phyloP scores from a whole-genome alignment of 23 tunicate genomes.

The Diplosoma virens region DNA sequence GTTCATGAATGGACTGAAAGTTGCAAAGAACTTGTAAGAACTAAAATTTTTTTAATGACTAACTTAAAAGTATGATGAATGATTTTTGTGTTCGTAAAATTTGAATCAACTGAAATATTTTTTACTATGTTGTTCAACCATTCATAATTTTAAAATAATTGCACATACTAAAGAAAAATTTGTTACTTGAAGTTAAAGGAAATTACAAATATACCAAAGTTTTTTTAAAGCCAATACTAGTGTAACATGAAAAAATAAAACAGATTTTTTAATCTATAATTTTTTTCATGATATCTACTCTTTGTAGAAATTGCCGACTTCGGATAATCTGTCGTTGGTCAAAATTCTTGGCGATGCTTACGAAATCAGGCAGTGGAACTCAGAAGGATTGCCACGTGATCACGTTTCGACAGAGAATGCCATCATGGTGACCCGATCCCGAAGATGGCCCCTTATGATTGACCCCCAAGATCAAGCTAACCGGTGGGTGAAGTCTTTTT shows the following conservation, averaged over 20 bases:
- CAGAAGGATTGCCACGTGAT: conserved; percentile 93
- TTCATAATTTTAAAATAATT: too few relatives aligned
- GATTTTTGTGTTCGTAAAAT: too few relatives aligned
- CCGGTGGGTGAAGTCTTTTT: conserved; percentile 40
- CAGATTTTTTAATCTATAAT: too few relatives aligned
- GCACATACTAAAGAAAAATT: too few relatives aligned
- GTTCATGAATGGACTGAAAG: conserved; percentile 82
- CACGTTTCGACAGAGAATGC: conserved; percentile 96
- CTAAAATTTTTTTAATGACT: background rate
- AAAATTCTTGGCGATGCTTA: conserved; percentile 91
- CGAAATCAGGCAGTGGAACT: conserved; percentile 97
- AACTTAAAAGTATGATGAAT: too few relatives aligned
- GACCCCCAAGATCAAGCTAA: conserved; percentile 99
- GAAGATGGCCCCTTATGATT: conserved; percentile 98
- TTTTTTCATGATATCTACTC: too few relatives aligned
- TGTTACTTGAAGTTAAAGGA: too few relatives aligned
- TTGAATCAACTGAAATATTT: too few relatives aligned
- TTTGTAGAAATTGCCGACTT: conserved; percentile 81
- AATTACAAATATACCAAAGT: too few relatives aligned
- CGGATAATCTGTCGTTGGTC: conserved; percentile 70
- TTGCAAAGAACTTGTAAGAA: conserved; percentile 80
- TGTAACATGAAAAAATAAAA: too few relatives aligned
- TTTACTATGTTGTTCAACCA: background rate
- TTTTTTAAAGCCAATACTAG: too few relatives aligned
- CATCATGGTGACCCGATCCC: conserved; percentile 83